Conservation (phyloP, 2,113 vertebrate genomes). For the Chinchilla lanigera region DNA sequence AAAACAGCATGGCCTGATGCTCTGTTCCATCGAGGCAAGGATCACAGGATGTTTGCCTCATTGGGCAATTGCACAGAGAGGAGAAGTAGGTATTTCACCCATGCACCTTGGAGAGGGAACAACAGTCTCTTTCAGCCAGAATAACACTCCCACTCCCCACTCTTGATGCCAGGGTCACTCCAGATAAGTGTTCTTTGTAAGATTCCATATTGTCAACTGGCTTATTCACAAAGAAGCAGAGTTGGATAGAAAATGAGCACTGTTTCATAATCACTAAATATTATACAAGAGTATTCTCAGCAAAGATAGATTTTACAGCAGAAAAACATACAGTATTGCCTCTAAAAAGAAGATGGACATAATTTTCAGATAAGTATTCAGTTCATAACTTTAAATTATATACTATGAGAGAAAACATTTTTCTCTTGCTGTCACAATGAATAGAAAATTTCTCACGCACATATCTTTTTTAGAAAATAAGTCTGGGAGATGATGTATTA, state of each 20-base stretch:
- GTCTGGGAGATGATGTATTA: neutral
- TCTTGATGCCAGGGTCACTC: neutral
- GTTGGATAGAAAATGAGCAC: constrained; percentile 1
- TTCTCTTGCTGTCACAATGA: constrained; percentile 47
- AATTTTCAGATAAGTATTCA: constrained; percentile 56
- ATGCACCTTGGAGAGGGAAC: neutral
- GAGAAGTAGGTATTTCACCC: neutral
- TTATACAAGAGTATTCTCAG: neutral
- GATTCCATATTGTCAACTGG: constrained; percentile 3
- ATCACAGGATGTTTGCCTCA: neutral
- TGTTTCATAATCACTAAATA: constrained; percentile 58
- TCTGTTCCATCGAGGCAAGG: neutral
- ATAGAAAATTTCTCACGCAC: constrained; percentile 32
- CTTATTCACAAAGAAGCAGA: constrained; percentile 16
- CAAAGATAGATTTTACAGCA: neutral
- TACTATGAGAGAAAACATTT: constrained; percentile 26
- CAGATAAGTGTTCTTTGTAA: constrained; percentile 19
- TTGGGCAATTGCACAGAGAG: neutral
- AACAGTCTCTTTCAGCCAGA: neutral
- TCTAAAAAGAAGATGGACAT: constrained; percentile 37
- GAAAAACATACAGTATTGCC: neutral
- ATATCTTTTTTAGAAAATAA: constrained; percentile 44
- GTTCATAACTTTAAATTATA: constrained; percentile 70
- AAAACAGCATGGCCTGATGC: neutral
- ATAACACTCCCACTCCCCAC: neutral